Evolutionary conservation across 2,113 vertebrate species (phyloP), one percentile per base, ranked within the genome.

Genomic region (Perca flavescens): DNA sequence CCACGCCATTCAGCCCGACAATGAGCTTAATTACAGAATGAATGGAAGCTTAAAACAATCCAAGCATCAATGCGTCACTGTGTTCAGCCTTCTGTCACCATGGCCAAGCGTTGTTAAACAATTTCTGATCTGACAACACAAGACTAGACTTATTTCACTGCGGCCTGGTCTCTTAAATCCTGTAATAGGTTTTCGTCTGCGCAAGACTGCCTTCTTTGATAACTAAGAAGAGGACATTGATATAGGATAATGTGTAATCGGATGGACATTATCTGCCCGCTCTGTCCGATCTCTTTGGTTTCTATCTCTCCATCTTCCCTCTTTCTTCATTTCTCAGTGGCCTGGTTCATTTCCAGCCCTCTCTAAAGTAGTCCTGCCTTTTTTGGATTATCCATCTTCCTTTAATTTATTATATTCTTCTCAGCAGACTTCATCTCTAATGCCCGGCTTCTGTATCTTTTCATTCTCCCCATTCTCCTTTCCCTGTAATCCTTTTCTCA

Each of bases 381-480:
- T 79, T 69, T 71, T 40, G 78, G 84, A 93, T 93, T 74, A 88
- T 74, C 86, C 82, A 69, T 85, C 58, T 83, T 86, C 43, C 84
- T 84, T 28, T 28, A 28, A 28, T 28, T 28, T 28, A 28, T 28
- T 28, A 28, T 28, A 28, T 87, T 85, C 85, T 67, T 61, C 60
- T 85, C 74, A 65, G 72, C 61, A 57, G 34, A 50, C 71, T 66
- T 71, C 68, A 76, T 86, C 65, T 86, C 73, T 46, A 61, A 68
- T 53, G 47, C 57, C 63, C 28, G 22, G 8, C 9, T 65, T 54
- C 69, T 47, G 17, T 72, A 54, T 74, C 62, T 60, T 70, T 60
- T 53, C 68, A 74, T 74, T 81, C 60, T 52, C 53, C 19, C 5
- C 49, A 60, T 79, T 88, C 22, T 77, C 60, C 56, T 71, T 21